These are phyloP conservation scores for Ashinkailepas kermadecensis DNA, from an alignment of 2,888 invertebrate genomes.

Conservation along the genomic window DNA sequence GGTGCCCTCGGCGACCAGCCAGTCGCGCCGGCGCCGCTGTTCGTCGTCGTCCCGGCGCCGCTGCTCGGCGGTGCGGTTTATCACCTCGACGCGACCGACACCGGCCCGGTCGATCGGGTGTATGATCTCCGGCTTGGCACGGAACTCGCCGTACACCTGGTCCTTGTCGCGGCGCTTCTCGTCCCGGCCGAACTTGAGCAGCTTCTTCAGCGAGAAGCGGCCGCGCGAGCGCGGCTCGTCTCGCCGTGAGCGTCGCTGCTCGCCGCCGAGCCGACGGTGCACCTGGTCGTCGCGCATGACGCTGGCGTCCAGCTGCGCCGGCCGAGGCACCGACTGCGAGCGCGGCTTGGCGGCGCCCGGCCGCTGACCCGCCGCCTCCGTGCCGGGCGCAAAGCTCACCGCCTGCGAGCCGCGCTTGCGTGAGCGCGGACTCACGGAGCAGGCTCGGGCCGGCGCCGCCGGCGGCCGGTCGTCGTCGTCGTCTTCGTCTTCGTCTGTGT, in stretches of 20 bases:
- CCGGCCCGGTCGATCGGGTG: slow-evolving; percentile 81
- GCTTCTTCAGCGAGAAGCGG: slow-evolving; percentile 54
- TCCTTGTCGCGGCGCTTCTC: slow-evolving; percentile 49
- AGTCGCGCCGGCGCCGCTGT: slow-evolving; percentile 2
- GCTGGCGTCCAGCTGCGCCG: background rate
- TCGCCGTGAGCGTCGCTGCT: slow-evolving; percentile 8
- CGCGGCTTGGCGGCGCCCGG: slow-evolving; percentile 1
- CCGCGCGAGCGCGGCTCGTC: slow-evolving; percentile 42
- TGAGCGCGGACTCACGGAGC: slow-evolving; percentile 2
- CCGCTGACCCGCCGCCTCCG: background rate
- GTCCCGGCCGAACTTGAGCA: slow-evolving; percentile 47
- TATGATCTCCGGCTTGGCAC: slow-evolving; percentile 70
- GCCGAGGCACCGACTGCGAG: slow-evolving; percentile 20
- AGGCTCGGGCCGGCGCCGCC: background rate
- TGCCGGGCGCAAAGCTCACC: background rate
- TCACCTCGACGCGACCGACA: slow-evolving; percentile 68
- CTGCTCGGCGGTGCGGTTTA: slow-evolving; percentile 38
- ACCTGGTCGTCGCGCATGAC: background rate
- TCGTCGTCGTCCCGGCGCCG: slow-evolving; percentile 8
- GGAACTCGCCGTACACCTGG: slow-evolving; percentile 36
- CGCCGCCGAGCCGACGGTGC: slow-evolving; percentile 19
- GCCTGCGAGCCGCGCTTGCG: background rate
- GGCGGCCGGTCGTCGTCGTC: background rate
- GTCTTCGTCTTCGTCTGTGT: background rate
- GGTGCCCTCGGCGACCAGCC: background rate